A percentile compares a stretch with the other conserved stretches of the same genome.
Conservation (phyloP, 2,888 invertebrate species). For the Acanthosepion esculentum region DNA sequence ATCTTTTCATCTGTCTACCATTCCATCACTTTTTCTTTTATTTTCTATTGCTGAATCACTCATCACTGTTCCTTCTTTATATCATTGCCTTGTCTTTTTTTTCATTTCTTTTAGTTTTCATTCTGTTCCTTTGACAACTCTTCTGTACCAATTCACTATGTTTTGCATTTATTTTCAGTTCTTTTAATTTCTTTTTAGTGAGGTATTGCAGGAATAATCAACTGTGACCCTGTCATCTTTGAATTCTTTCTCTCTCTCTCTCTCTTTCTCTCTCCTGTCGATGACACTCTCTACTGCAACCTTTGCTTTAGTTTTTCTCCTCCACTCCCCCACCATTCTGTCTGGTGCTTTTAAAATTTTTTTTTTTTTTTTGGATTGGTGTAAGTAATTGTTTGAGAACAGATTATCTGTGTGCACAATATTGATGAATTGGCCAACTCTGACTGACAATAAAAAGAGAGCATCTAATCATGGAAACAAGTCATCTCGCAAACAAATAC, state of each 20-base stretch:
- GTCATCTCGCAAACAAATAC: neutral
- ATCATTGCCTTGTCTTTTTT: neutral
- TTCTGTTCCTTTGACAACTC: neutral
- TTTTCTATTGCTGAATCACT: neutral
- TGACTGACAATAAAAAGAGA: slow-evolving; percentile 35
- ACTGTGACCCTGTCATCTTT: too few species aligned
- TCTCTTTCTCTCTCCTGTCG: neutral
- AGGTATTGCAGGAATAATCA: neutral
- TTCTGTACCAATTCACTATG: neutral
- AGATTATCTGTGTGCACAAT: slow-evolving; percentile 36
- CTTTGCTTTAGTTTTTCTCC: neutral
- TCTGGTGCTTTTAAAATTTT: neutral
- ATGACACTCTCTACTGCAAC: too few species aligned
- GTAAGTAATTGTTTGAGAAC: neutral
- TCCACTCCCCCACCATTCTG: neutral
- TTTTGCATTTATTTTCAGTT: neutral
- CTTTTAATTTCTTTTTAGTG: neutral
- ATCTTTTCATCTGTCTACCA: slow-evolving; percentile 34
- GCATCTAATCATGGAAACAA: neutral
- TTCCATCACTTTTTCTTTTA: slow-evolving; percentile 25
- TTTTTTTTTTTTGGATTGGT: neutral
- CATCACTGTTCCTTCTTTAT: neutral
- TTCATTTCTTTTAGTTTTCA: neutral
- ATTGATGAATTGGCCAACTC: slow-evolving; percentile 40
- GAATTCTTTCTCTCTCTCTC: neutral